Evolutionary conservation across 2,113 vertebrate species (phyloP).

Genomic region (Prietella phreatophila): DNA sequence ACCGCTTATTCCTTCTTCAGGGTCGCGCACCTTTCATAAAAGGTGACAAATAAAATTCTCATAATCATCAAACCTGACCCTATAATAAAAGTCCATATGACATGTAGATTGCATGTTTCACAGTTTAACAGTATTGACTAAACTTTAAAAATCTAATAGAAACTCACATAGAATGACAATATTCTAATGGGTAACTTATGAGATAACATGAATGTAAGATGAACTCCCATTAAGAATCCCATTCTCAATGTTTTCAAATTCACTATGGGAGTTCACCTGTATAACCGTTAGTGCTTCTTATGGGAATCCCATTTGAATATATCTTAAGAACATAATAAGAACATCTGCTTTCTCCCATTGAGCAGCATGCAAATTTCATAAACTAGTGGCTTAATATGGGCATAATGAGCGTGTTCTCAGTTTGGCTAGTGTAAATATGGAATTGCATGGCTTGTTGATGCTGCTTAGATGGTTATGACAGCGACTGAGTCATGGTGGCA

Average conservation of each 20-base stretch:
- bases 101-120: not conserved
- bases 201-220: not conserved
- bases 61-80: not conserved
- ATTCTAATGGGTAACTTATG: not conserved
- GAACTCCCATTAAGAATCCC: not conserved
- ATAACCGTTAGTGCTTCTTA: not conserved
- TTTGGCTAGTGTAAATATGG: slow-evolving; percentile 32
- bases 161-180: no score
- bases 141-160: not conserved
- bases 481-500: slow-evolving; percentile 46
- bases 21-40: no score
- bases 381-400: slow-evolving; percentile 16
- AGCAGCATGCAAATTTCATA: slow-evolving; percentile 27
- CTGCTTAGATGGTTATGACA: slow-evolving; percentile 33
- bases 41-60: not conserved
- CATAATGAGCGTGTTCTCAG: slow-evolving; percentile 41
- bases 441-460: slow-evolving; percentile 35
- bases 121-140: not conserved
- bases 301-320: not conserved
- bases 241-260: not conserved
- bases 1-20: no score
- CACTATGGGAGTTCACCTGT: no score
- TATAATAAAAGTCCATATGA: not conserved
- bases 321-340: not conserved
- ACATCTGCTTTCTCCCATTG: slow-evolving; percentile 14